A percentile compares a stretch with the other conserved stretches of the same genome.
Evolutionary conservation across 1,140 invertebrate genomes (phyloP).

Genomic region (Ceratoteleas bidentatus): DNA sequence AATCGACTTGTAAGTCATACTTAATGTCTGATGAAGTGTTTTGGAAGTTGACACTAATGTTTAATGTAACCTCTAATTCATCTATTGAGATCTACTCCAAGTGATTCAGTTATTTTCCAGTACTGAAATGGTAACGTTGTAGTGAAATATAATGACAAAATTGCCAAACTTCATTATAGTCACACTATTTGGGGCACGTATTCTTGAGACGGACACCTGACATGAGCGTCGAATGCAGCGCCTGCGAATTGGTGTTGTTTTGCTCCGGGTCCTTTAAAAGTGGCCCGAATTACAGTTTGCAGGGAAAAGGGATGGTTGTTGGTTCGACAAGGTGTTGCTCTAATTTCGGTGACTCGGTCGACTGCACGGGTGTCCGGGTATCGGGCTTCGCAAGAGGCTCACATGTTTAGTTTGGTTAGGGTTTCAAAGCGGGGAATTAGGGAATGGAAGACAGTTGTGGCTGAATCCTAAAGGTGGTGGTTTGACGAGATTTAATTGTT

Average conservation of each 20-base stretch:
- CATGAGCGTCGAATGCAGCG: neutral
- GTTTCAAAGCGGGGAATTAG: neutral
- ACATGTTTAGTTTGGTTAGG: slow-evolving; percentile 7
- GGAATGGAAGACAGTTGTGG: neutral
- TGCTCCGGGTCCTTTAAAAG: slow-evolving; percentile 28
- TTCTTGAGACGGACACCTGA: neutral
- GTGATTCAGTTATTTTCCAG: too few relatives aligned
- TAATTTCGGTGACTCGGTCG: slow-evolving; percentile 9
- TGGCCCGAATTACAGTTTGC: slow-evolving; percentile 13
- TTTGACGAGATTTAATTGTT: neutral
- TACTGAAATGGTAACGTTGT: neutral
- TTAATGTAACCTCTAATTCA: too few relatives aligned
- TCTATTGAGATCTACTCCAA: too few relatives aligned
- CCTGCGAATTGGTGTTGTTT: slow-evolving; percentile 8
- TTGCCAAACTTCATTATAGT: neutral
- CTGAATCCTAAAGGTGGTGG: neutral
- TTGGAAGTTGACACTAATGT: too few relatives aligned
- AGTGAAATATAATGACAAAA: neutral
- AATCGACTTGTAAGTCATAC: too few relatives aligned
- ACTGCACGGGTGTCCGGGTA: neutral
- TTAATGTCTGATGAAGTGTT: too few relatives aligned
- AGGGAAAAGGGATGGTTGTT: slow-evolving; percentile 6
- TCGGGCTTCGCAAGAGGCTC: slow-evolving; percentile 3
- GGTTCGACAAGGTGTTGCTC: slow-evolving; percentile 35
- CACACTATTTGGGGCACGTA: neutral